Evolutionary conservation across 2,113 vertebrate genomes (phyloP).

Genomic region (Microtus montanus): DNA sequence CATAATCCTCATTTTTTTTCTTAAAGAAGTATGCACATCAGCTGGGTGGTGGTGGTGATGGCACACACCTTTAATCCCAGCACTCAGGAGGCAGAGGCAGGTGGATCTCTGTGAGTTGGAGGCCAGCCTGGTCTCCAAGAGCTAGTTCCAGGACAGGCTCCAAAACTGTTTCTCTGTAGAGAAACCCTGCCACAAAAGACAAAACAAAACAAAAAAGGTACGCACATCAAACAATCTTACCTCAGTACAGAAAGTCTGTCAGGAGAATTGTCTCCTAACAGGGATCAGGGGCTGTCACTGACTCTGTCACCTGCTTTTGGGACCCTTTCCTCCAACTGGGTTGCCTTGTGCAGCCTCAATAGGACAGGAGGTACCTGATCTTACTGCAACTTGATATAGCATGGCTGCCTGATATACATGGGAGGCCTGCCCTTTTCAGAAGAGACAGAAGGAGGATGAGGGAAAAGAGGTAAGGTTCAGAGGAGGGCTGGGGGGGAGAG

Average conservation of each 20-base stretch:
- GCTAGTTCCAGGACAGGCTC: no score
- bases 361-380: background rate
- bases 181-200: no score
- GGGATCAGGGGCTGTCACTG: background rate
- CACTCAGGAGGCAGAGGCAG: no score
- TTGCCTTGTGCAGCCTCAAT: background rate
- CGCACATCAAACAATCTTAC: background rate
- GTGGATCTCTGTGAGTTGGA: no score
- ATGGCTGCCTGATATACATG: background rate
- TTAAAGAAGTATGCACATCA: background rate
- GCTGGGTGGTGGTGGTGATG: no score
- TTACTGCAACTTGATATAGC: background rate
- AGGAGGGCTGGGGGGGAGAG: background rate
- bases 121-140: no score
- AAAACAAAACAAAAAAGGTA: background rate
- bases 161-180: no score
- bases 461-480: background rate
- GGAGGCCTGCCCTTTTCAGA: background rate
- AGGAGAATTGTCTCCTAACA: background rate
- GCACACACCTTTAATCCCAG: no score
- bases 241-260: background rate
- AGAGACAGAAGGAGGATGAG: background rate
- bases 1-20: background rate
- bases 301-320: background rate
- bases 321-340: background rate